phyloP scores from a whole-genome alignment of 2,888 invertebrate genomes.

The Calliopum simillimum region DNA sequence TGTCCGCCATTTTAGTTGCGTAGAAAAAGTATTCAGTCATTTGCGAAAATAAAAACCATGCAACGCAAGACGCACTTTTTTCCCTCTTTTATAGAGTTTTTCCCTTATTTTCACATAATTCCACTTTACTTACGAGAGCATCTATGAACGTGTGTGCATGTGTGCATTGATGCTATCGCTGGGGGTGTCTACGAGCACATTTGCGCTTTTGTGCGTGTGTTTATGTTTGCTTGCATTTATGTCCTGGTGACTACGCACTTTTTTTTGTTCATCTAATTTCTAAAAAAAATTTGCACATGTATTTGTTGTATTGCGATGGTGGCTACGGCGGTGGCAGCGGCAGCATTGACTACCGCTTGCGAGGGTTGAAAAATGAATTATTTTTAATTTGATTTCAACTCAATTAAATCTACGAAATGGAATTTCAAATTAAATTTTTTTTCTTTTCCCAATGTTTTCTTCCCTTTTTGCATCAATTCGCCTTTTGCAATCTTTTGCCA shows the following conservation, averaged over 20 bases:
- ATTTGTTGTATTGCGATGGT: constrained; percentile 4
- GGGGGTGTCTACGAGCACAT: constrained; percentile 7
- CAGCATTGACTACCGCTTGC: constrained; percentile 12
- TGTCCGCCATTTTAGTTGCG: constrained; percentile 12
- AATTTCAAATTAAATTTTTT: constrained; percentile 64
- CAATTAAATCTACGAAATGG: constrained; percentile 67
- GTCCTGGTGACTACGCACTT: constrained; percentile 15
- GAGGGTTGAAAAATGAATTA: constrained; percentile 64
- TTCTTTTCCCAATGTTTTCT: constrained; percentile 26
- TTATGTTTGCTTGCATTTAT: constrained; percentile 8
- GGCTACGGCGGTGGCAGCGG: not conserved
- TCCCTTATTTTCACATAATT: not conserved
- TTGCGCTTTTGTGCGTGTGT: constrained; percentile 8
- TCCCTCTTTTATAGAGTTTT: not conserved
- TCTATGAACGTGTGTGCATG: constrained; percentile 8
- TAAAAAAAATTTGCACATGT: not conserved
- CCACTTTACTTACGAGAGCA: not conserved
- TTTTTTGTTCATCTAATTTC: not conserved
- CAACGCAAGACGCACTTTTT: constrained; percentile 9
- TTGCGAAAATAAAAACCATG: too few species aligned
- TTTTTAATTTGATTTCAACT: constrained; percentile 68
- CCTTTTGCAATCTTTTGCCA: too few species aligned
- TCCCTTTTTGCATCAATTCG: too few species aligned
- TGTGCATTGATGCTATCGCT: not conserved
- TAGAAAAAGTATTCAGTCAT: not conserved